A percentile compares a stretch with the other conserved stretches of the same genome.
phyloP scores from a whole-genome alignment of 2,797 vertebrate species.

The Pampus argenteus region DNA sequence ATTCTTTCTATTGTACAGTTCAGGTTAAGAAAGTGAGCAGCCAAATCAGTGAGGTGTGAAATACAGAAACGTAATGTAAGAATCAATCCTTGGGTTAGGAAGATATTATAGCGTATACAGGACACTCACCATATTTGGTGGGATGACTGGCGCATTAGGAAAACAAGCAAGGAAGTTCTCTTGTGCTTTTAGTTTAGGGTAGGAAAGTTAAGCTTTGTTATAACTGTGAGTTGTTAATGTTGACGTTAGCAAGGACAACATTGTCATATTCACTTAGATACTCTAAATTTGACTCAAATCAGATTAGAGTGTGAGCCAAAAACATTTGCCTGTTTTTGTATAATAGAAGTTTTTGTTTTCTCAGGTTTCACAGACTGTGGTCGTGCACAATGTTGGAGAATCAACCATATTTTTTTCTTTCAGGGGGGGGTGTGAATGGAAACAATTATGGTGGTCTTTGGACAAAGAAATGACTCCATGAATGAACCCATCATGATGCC shows the following conservation, averaged over 20 bases:
- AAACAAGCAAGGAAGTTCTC: background rate
- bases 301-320: constrained; percentile 39
- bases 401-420: constrained; percentile 13
- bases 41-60: constrained; percentile 30
- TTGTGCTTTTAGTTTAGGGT: background rate
- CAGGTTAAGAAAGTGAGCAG: constrained; percentile 32
- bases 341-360: constrained; percentile 14
- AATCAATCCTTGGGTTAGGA: constrained; percentile 23
- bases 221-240: constrained; percentile 16
- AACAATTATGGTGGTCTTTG: constrained; percentile 49
- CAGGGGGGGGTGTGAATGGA: constrained; percentile 28
- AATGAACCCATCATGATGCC: constrained; percentile 37
- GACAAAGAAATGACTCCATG: constrained; percentile 59
- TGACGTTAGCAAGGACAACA: constrained; percentile 27
- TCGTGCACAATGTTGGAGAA: constrained; percentile 9
- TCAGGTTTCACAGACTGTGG: constrained; percentile 10
- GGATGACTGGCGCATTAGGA: background rate
- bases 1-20: constrained; percentile 16
- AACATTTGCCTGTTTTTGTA: constrained; percentile 43
- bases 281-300: constrained; percentile 42
- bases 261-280: constrained; percentile 34
- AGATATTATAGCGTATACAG: constrained; percentile 12
- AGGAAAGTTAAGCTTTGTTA: background rate
- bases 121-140: background rate
- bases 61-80: constrained; percentile 2